Evolutionary conservation across 1,140 invertebrate species (phyloP), one percentile per base, ranked within the genome.

Genomic region (Polypedilum vanderplanki): DNA sequence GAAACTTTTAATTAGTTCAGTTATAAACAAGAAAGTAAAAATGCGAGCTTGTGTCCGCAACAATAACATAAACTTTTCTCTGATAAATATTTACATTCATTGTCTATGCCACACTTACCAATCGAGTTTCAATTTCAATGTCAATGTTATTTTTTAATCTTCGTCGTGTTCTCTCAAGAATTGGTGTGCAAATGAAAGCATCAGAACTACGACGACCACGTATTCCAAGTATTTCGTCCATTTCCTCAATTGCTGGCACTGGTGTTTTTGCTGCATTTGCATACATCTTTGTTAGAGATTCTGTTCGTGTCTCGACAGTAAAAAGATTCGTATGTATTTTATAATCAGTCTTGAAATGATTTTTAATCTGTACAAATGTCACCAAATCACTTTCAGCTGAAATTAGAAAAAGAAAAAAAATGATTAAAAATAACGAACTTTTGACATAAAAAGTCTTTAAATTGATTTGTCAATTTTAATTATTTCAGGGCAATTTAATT

Each of bases 311-410:
- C 40, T 87, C 85, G 67, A 85, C 81, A 75, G 87, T 88, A 83
- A 95, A 93, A 74, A 94, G 85, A 75, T 87, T 86, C 77, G 87
- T 88, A 77, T 85, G 85, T 79, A 88, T 83, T 77, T 86, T 83
- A 80, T 89, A 87, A 78, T 85, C 85, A 76, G 87, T 85, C 79
- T 86, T 85, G 85, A 88, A 95, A 84, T 94, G 91, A 76, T 88
- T 85, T 83, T 89, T 91, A 79, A 88, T 86, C 77, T 86, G 79
- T 78, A 91, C 91, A 85, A 94, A 93, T 79, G 88, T 88, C 76
- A 88, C 90, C 82, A 95, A 90, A 85, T 94, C 91, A 79, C 92
- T 91, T 86, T 93, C 92, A 83, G 93, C 93, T 94, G 87, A 67
- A 90, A 80, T 89, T 79, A 84, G 84, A 82, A 83, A 81, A 79